Base-by-base conservation (phyloP, 2,888 invertebrate genomes). In the Cordylochernes scorpioides region DNA sequence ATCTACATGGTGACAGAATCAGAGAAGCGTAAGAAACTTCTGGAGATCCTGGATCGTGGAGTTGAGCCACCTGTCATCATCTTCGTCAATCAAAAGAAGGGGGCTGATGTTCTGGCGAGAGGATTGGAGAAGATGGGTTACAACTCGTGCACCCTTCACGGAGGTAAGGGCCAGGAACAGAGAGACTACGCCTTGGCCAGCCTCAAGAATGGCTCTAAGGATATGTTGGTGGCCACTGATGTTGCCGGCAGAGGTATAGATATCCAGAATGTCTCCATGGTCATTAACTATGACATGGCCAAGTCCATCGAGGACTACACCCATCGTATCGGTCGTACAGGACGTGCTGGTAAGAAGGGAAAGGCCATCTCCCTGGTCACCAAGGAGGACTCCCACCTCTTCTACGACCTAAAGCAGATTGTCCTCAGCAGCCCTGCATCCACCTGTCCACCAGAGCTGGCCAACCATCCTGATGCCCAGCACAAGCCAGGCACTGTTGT, bases 221-320 rank as follows among this genome's bases (percentile, higher is more conserved):
- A 99, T 50, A 97, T 99, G 48, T 59, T 99, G 44, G 97, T 99
- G 22, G 97, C 97, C 1, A 99, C 97, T 1, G 94, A 99, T 55
- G 97, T 99, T 1, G 97, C 97, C 42, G 97, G 97, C 43, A 74
- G 97, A 65, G 97, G 97, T 78, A 97, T 99, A 43, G 97, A 99
- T 51, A 94, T 99, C 51, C 94, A 97, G 52, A 94, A 99, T 53
- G 97, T 99, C 3, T 86, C 91, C 5, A 64, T 97, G 57, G 97
- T 99, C 38, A 82, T 99, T 45, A 99, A 99, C 55, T 99, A 99
- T 47, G 97, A 99, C 51, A 99, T 99, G 97, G 91, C 97, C 0
- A 97, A 97, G 55, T 69, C 73, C 12, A 94, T 99, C 47, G 97
- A 99, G 63, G 82, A 82, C 56, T 84, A 84, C 47, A 82, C 84